Evolutionary conservation across 2,113 vertebrate genomes (phyloP).

Genomic region (Hippocampus abdominalis): DNA sequence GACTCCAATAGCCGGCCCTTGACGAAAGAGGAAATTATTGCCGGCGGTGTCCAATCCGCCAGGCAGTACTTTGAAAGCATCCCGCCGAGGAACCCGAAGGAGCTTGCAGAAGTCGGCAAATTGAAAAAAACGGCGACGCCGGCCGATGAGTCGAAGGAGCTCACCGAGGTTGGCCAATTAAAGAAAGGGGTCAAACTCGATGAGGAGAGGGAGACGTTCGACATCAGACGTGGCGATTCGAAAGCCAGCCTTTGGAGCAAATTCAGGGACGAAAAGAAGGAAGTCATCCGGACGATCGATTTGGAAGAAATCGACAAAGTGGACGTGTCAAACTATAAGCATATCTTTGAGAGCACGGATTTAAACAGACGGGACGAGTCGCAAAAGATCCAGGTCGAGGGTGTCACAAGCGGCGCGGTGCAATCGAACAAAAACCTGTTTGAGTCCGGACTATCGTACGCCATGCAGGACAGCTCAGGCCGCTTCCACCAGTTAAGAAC

Average conservation of each 20-base stretch:
- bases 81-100: slow-evolving; percentile 78
- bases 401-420: slow-evolving; percentile 79
- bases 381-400: slow-evolving; percentile 82
- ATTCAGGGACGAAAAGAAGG: slow-evolving; percentile 83
- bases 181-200: slow-evolving; percentile 71
- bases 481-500: slow-evolving; percentile 87
- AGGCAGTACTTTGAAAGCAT: slow-evolving; percentile 85
- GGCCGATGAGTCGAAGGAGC: slow-evolving; percentile 78
- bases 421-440: slow-evolving; percentile 83
- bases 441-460: slow-evolving; percentile 82
- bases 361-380: slow-evolving; percentile 72
- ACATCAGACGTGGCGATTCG: slow-evolving; percentile 87
- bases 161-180: slow-evolving; percentile 79
- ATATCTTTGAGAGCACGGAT: slow-evolving; percentile 81
- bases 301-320: slow-evolving; percentile 84
- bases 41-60: slow-evolving; percentile 81
- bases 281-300: slow-evolving; percentile 76
- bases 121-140: slow-evolving; percentile 73
- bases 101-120: slow-evolving; percentile 79
- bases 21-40: slow-evolving; percentile 76
- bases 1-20: slow-evolving; percentile 61
- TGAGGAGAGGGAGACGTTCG: slow-evolving; percentile 86
- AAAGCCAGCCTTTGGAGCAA: slow-evolving; percentile 83
- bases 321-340: slow-evolving; percentile 79
- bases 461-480: slow-evolving; percentile 85